Evolutionary conservation across 2,797 vertebrate genomes (phyloP).

Genomic region (Macropodus opercularis): DNA sequence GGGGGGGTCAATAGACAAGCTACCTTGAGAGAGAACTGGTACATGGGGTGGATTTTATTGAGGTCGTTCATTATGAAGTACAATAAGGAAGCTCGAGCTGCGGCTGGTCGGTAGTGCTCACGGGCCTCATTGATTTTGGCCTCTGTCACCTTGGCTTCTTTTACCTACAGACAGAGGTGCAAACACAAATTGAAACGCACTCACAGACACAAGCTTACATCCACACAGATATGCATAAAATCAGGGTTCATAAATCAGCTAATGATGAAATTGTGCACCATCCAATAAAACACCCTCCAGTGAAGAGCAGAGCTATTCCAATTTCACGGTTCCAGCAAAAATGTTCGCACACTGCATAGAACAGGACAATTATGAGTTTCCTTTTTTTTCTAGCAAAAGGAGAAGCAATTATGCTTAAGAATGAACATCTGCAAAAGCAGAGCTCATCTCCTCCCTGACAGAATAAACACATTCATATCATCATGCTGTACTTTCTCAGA

Average conservation of each 20-base stretch:
- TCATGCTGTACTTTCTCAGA: slow-evolving; percentile 4
- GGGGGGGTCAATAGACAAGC: slow-evolving; percentile 55
- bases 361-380: slow-evolving; percentile 29
- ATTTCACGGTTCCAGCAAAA: slow-evolving; percentile 59
- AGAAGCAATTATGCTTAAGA: slow-evolving; percentile 42
- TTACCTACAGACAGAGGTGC: slow-evolving; percentile 82
- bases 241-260: slow-evolving; percentile 43
- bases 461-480: slow-evolving; percentile 15
- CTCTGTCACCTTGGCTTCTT: slow-evolving; percentile 91
- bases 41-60: slow-evolving; percentile 95
- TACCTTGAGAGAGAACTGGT: slow-evolving; percentile 99
- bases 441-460: slow-evolving; percentile 20
- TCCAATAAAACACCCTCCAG: slow-evolving; percentile 46
- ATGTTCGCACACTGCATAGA: slow-evolving; percentile 37
- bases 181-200: slow-evolving; percentile 35
- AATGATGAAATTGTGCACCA: slow-evolving; percentile 35
- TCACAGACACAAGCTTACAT: slow-evolving; percentile 16
- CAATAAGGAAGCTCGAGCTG: slow-evolving; percentile 88
- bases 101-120: slow-evolving; percentile 90
- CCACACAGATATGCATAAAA: slow-evolving; percentile 8
- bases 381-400: slow-evolving; percentile 12
- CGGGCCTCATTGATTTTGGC: slow-evolving; percentile 91
- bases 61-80: slow-evolving; percentile 97
- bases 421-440: slow-evolving; percentile 51
- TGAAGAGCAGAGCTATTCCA: slow-evolving; percentile 45